Conservation (phyloP, 2,797 vertebrate genomes). For the Pangasius sanitwongsei region DNA sequence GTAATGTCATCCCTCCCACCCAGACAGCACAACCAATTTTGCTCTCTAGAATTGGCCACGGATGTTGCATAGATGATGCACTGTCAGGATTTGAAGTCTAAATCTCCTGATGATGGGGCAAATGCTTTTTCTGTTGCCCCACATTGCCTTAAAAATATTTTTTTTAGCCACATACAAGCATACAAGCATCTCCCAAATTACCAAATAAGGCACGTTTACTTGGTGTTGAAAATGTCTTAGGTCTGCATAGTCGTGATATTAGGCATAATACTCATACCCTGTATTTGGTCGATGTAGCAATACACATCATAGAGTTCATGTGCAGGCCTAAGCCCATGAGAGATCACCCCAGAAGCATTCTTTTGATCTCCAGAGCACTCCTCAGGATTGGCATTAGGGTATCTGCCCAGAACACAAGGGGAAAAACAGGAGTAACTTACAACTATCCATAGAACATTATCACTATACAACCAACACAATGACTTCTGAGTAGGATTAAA, state of each 20-base stretch:
- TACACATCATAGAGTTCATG: conserved; percentile 88
- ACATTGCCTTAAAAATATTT: background rate
- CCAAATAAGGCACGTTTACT: background rate
- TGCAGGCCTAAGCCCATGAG: conserved; percentile 82
- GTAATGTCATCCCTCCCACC: background rate
- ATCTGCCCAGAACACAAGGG: conserved; percentile 70
- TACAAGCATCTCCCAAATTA: background rate
- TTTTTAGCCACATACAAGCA: background rate
- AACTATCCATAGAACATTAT: background rate
- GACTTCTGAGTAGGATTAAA: background rate
- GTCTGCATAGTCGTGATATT: background rate
- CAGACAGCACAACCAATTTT: background rate
- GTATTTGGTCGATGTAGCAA: conserved; percentile 85
- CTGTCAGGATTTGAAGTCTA: background rate
- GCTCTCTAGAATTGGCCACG: background rate
- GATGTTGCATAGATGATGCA: background rate
- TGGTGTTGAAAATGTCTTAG: background rate
- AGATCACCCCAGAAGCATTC: conserved; percentile 81
- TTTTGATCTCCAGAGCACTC: conserved; percentile 86
- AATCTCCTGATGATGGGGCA: background rate
- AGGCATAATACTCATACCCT: conserved; percentile 69
- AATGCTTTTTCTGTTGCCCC: background rate
- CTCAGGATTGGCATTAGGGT: conserved; percentile 86
- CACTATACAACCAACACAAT: background rate
- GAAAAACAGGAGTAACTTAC: background rate